Evolutionary conservation across 2,113 vertebrate species (phyloP).

Genomic region (Etheostoma spectabile): DNA sequence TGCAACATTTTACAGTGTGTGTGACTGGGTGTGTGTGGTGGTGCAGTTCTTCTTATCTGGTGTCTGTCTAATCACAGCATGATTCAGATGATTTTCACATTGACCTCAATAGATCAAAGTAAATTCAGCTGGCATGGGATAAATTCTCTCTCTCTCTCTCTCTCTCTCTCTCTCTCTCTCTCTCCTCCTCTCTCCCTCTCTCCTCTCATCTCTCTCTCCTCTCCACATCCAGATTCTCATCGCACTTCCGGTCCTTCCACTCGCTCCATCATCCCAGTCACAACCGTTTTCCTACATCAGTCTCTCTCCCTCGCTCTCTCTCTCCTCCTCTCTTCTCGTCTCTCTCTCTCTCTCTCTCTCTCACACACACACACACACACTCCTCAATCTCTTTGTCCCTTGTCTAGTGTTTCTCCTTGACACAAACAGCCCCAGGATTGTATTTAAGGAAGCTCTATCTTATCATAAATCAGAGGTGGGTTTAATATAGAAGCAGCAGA

Average conservation of each 20-base stretch:
- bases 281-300: too few relatives aligned
- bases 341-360: background rate
- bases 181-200: background rate
- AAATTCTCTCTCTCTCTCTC: conserved; percentile 36
- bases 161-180: background rate
- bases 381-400: conserved; percentile 37
- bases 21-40: conserved; percentile 2
- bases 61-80: conserved; percentile 68
- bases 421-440: conserved; percentile 36
- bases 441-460: conserved; percentile 36
- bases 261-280: too few relatives aligned
- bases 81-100: conserved; percentile 65
- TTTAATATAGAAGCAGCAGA: conserved; percentile 27
- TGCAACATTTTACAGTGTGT: background rate
- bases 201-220: too few relatives aligned
- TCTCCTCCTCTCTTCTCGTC: background rate
- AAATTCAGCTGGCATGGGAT: conserved; percentile 67
- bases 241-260: too few relatives aligned
- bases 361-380: background rate
- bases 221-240: too few relatives aligned
- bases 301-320: background rate
- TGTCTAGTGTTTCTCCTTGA: conserved; percentile 19
- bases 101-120: conserved; percentile 85
- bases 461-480: conserved; percentile 29
- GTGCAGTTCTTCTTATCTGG: conserved; percentile 41